Evolutionary conservation across 2,888 invertebrate species (phyloP).

Genomic region (Mesorhabditis spiculigera): DNA sequence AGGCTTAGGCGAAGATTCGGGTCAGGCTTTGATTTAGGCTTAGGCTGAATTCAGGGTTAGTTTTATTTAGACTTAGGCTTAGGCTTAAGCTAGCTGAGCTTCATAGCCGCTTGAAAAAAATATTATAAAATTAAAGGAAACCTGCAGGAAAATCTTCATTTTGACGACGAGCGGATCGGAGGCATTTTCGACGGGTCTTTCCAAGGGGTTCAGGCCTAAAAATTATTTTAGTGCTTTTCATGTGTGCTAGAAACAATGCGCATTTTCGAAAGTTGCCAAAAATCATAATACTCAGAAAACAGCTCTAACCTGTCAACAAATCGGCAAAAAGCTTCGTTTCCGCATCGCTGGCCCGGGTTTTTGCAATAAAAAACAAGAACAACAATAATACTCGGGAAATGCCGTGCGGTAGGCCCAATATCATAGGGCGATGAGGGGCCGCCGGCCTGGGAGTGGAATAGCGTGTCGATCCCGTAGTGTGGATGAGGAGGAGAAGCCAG

Average conservation of each 20-base stretch:
- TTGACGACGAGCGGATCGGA: conserved; percentile 59
- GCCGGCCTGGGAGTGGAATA: too few species aligned
- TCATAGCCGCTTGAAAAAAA: not conserved
- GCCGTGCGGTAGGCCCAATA: too few species aligned
- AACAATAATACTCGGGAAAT: not conserved
- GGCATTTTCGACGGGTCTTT: conserved; percentile 61
- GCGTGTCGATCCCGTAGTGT: too few species aligned
- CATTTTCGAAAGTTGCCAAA: not conserved
- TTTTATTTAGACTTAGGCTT: too few species aligned
- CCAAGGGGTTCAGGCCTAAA: conserved; percentile 59
- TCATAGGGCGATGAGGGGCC: too few species aligned
- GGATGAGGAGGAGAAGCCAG: too few species aligned
- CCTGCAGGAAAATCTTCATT: conserved; percentile 61
- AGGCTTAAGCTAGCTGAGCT: not conserved
- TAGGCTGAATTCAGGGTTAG: too few species aligned
- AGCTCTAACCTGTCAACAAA: conserved; percentile 24
- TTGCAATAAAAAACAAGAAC: not conserved
- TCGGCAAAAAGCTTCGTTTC: conserved; percentile 31
- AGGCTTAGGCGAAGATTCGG: too few species aligned
- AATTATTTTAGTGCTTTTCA: not conserved
- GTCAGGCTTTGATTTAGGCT: too few species aligned
- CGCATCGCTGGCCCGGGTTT: conserved; percentile 12
- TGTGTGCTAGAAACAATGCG: not conserved
- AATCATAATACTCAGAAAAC: not conserved
- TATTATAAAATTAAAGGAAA: not conserved